Conservation (phyloP, 2,797 vertebrate genomes). For the Hirundo rustica region DNA sequence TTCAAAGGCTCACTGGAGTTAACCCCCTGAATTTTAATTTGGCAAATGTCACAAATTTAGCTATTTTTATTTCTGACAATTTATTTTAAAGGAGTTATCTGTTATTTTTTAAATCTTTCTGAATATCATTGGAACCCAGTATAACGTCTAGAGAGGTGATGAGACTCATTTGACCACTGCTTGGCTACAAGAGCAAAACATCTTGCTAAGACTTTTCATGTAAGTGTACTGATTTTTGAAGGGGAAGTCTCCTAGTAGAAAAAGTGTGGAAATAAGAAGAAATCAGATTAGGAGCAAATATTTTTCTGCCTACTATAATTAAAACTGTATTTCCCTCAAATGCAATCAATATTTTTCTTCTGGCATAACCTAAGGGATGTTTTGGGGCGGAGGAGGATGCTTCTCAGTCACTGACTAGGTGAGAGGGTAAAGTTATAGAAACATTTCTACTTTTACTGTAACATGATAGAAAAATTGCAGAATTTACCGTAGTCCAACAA, state of each 20-base stretch:
- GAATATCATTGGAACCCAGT: not conserved
- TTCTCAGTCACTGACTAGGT: not conserved
- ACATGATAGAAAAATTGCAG: not conserved
- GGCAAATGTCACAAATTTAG: not conserved
- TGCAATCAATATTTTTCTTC: not conserved
- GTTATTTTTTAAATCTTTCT: not conserved
- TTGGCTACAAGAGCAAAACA: not conserved
- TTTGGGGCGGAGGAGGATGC: not conserved
- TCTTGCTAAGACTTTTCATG: not conserved
- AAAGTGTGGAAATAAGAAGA: not conserved
- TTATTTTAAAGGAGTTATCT: not conserved
- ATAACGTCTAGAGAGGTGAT: not conserved
- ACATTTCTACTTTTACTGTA: not conserved
- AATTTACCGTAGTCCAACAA: conserved; percentile 85
- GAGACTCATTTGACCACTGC: not conserved
- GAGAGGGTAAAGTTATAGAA: not conserved
- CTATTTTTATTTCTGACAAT: not conserved
- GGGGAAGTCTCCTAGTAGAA: not conserved
- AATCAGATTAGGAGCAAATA: not conserved
- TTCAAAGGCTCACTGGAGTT: not conserved
- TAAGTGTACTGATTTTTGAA: not conserved
- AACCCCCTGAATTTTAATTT: not conserved
- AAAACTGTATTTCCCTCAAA: not conserved
- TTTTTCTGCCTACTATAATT: not conserved
- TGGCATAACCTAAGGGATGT: not conserved